These are phyloP conservation scores for Synanthedon vespiformis DNA, from an alignment of 2,888 invertebrate species.

Conservation along the genomic window DNA sequence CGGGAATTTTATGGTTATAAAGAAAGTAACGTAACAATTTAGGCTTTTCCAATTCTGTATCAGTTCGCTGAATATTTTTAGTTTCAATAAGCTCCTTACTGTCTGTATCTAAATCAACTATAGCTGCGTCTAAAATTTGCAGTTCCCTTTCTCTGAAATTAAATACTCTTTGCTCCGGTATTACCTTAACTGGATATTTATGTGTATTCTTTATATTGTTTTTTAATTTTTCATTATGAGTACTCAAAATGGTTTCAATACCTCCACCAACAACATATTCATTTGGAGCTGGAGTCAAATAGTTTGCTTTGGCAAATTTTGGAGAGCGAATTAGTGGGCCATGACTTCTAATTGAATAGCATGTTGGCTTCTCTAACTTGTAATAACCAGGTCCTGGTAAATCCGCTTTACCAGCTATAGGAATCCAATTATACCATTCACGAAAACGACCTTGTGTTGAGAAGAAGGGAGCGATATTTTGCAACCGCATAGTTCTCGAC, in stretches of 20 bases:
- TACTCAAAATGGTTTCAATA: constrained; percentile 37
- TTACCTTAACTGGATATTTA: constrained; percentile 27
- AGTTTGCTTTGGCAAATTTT: constrained; percentile 23
- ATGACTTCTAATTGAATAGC: constrained; percentile 29
- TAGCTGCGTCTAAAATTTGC: constrained; percentile 27
- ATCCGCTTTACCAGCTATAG: constrained; percentile 23
- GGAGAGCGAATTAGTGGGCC: constrained; percentile 34
- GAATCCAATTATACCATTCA: constrained; percentile 45
- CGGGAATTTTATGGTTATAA: constrained; percentile 11
- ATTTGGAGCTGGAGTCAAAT: constrained; percentile 37
- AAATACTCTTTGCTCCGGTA: constrained; percentile 13
- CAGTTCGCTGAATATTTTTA: not conserved
- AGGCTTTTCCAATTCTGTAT: constrained; percentile 4
- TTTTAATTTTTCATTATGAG: constrained; percentile 38
- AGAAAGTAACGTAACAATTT: constrained; percentile 26
- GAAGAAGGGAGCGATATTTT: constrained; percentile 36
- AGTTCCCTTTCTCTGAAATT: constrained; percentile 6
- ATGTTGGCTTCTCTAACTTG: constrained; percentile 25
- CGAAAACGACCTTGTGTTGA: constrained; percentile 43
- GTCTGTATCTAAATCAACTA: constrained; percentile 25
- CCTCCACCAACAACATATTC: constrained; percentile 31
- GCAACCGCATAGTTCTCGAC: constrained; percentile 17
- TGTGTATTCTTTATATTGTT: constrained; percentile 29
- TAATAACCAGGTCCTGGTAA: constrained; percentile 48
- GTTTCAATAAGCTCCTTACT: constrained; percentile 8